Evolutionary conservation across 30 jellyfish, hydroid and myxozoan genomes (phyloP).

Genomic region (Turritopsis rubra): DNA sequence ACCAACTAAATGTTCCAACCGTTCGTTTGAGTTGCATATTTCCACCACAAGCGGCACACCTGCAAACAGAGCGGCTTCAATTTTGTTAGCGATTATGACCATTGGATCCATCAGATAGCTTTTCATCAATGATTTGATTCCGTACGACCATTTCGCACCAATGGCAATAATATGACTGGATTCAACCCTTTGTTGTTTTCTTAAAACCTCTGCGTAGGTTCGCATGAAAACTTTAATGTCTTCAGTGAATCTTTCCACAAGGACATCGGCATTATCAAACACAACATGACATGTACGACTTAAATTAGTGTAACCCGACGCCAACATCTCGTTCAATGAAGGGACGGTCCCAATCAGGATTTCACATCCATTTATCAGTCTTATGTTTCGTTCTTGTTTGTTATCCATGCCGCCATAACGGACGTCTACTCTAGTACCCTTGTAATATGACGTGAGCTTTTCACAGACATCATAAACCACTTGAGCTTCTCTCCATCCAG

Average conservation of each 20-base stretch:
- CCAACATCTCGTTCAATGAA: conserved; percentile 38
- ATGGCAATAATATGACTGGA: conserved; percentile 54
- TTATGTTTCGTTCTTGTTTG: conserved; percentile 43
- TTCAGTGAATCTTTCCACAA: conserved; percentile 64
- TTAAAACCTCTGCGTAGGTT: conserved; percentile 34
- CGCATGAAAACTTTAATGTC: conserved; percentile 54
- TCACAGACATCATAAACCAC: conserved; percentile 39
- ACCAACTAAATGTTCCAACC: conserved; percentile 62
- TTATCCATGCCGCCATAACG: conserved; percentile 72
- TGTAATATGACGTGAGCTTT: conserved; percentile 29
- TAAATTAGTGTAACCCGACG: conserved; percentile 56
- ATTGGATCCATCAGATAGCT: conserved; percentile 59
- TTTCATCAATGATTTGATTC: conserved; percentile 41
- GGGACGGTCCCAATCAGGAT: conserved; percentile 68
- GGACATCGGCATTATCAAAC: conserved; percentile 57
- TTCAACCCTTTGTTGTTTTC: conserved; percentile 23
- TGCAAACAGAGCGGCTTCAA: conserved; percentile 77
- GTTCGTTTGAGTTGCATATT: conserved; percentile 39
- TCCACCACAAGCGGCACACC: conserved; percentile 60
- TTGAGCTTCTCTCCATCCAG: conserved; percentile 68
- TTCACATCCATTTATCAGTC: conserved; percentile 81
- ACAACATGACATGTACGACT: conserved; percentile 66
- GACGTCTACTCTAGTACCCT: conserved; percentile 31
- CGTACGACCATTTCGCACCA: conserved; percentile 74
- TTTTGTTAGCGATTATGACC: conserved; percentile 36